Conservation (phyloP, 2,888 invertebrate species). For the Tetropium fuscum region DNA sequence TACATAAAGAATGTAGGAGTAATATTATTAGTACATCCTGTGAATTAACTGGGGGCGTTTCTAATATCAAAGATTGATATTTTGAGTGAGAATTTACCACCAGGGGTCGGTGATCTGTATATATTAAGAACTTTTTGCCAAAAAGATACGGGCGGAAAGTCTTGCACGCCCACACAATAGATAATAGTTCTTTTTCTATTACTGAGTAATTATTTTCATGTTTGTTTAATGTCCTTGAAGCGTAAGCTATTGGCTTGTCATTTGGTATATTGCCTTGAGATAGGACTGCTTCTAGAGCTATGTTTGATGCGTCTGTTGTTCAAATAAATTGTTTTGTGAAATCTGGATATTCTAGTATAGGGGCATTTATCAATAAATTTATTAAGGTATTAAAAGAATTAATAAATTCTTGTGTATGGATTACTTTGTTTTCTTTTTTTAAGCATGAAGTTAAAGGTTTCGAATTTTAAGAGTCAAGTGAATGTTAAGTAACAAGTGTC, state of each 20-base stretch:
- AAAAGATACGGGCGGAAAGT: constrained; percentile 27
- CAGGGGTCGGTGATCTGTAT: constrained; percentile 39
- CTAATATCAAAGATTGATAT: too few species aligned
- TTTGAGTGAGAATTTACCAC: too few species aligned
- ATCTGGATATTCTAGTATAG: constrained; percentile 50
- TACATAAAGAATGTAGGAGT: too few species aligned
- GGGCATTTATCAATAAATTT: constrained; percentile 31
- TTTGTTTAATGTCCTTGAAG: constrained; percentile 29
- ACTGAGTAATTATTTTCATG: background rate
- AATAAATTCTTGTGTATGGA: constrained; percentile 27
- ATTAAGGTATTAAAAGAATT: constrained; percentile 33
- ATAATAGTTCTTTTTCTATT: constrained; percentile 37
- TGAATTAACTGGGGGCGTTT: too few species aligned
- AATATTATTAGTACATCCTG: too few species aligned
- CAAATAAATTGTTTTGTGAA: constrained; percentile 49
- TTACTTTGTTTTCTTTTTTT: constrained; percentile 37
- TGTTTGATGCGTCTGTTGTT: constrained; percentile 50
- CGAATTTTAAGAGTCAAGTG: constrained; percentile 36
- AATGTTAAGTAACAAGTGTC: too few species aligned
- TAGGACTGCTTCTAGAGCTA: constrained; percentile 37
- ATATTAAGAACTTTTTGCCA: constrained; percentile 12
- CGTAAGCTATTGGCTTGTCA: constrained; percentile 37
- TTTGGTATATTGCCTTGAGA: too few species aligned
- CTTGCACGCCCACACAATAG: constrained; percentile 27
- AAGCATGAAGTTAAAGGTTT: constrained; percentile 41